phyloP scores from a whole-genome alignment of 2,113 vertebrate genomes.

The Ploceus nigricollis region DNA sequence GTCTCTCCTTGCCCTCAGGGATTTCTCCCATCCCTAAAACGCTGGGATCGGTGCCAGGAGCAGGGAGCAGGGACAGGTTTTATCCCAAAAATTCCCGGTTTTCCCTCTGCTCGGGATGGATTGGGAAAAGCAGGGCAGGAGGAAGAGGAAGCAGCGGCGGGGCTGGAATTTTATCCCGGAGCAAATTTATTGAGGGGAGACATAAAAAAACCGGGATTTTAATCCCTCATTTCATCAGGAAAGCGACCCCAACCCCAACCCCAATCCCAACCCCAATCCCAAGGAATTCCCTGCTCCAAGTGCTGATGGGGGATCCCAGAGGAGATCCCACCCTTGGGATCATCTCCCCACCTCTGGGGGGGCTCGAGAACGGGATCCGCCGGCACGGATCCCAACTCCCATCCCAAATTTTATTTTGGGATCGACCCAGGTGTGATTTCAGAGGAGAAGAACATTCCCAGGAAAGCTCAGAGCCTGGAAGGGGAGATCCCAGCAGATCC shows the following conservation, averaged over 20 bases:
- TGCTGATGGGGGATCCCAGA: not conserved
- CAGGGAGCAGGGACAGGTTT: fast-evolving
- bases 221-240: fast-evolving
- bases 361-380: fast-evolving
- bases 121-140: not conserved
- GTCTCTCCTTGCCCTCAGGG: not conserved
- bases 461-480: fast-evolving
- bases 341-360: not conserved
- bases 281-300: not conserved
- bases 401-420: not conserved
- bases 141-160: not conserved
- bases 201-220: not conserved
- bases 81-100: fast-evolving
- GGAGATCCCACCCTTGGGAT: not conserved
- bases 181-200: not conserved
- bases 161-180: not conserved
- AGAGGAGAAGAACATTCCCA: not conserved
- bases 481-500: not conserved
- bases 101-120: not conserved
- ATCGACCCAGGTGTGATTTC: fast-evolving
- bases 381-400: not conserved
- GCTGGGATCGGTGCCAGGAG: fast-evolving
- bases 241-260: not conserved
- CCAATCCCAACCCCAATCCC: not conserved
- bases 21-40: not conserved